Evolutionary conservation across 2,888 invertebrate species (phyloP), one percentile per base, ranked within the genome.

Genomic region (Quadroppia sp.): DNA sequence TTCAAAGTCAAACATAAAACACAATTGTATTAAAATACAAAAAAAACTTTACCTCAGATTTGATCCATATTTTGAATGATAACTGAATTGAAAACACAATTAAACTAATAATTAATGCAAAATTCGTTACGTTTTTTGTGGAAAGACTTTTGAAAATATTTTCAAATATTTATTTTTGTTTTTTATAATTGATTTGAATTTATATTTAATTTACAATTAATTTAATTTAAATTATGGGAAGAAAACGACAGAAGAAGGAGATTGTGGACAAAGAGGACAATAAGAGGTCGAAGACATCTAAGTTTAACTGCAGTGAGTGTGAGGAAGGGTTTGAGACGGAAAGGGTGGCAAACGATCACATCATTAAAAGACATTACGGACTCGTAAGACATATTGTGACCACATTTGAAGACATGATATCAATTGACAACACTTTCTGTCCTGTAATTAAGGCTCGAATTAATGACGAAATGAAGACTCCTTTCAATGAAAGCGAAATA

Each of bases 401-500:
- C 9, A 6, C 2, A 23, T 42, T 40, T 67, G 1, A n/a, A 20
- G 3, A 23, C 4, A 20, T 32, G 36, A 32, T 17, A 32, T 11
- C n/a, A 30, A 17, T 30, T 4, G n/a, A 36, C 17, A 61, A 61
- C n/a, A 6, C 11, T 28, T 61, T 15, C 32, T 32, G 9, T n/a
- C 13, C 2, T 9, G 4, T 36, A 61, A 23, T 28, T 20, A 40
- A 74, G 74, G 74, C 74, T 23, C 36, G 59, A 28, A 61, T 74
- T 45, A 74, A 74, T 71, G 74, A 74, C 25, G 50, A 28, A 11
- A 23, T 13, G 28, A 74, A 67, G 23, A 71, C 59, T n/a, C 71
- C 71, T 9, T 64, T 71, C 30, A 71, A 23, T 50, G 61, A 74
- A 28, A 45, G 1, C 13, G 75, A 75, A 30, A 56, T 40, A 13